These are phyloP conservation scores for Sebastes nivosus DNA, from an alignment of 2,797 vertebrate genomes.

Conservation along the genomic window DNA sequence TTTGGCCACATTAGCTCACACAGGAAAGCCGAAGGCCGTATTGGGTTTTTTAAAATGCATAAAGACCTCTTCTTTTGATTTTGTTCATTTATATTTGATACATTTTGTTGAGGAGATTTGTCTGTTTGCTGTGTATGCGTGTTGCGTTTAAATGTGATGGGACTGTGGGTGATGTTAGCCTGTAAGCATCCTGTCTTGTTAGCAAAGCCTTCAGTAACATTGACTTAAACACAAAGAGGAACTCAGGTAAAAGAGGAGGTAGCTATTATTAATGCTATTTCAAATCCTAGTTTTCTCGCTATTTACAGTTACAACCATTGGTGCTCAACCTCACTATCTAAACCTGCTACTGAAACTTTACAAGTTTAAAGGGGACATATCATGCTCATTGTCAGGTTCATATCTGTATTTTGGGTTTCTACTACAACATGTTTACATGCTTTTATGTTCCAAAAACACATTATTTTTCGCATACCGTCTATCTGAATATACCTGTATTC, in stretches of 20 bases:
- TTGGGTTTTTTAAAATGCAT: not conserved
- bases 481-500: too few species aligned
- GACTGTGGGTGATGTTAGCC: not conserved
- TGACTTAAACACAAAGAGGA: not conserved
- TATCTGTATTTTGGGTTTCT: not conserved
- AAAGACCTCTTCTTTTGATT: not conserved
- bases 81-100: not conserved
- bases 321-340: not conserved
- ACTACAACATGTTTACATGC: not conserved
- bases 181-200: not conserved
- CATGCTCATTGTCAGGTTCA: not conserved
- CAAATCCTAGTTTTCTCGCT: not conserved
- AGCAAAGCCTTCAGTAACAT: not conserved
- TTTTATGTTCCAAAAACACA: not conserved
- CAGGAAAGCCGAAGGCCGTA: not conserved
- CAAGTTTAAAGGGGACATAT: not conserved
- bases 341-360: not conserved
- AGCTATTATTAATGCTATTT: slow-evolving; percentile 23
- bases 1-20: not conserved
- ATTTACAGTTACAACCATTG: not conserved
- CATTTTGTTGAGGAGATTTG: not conserved
- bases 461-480: too few species aligned
- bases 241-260: slow-evolving; percentile 36
- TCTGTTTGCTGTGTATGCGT: not conserved
- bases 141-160: not conserved